Evolutionary conservation across 2,888 invertebrate species (phyloP), one percentile per base, ranked within the genome.

Genomic region (Thera britannica): DNA sequence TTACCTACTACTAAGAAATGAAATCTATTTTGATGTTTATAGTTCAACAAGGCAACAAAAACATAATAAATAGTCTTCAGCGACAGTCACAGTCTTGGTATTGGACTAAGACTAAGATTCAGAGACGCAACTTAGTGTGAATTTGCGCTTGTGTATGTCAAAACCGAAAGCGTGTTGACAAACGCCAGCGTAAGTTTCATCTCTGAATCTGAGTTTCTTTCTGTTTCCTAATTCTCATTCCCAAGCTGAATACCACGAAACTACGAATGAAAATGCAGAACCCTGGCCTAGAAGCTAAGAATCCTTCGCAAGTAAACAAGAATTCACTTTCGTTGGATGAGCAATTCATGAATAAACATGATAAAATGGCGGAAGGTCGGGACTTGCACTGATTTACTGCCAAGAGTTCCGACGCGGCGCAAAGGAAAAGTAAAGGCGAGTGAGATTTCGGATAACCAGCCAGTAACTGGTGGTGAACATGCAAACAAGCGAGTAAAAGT

Each of bases 261-360:
- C 55, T n/a, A 23, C 58, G 56, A 67, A 63, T 60, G 59, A 38
- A 60, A 60, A 46, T 36, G 46, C 44, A 59, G 65, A 72, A 59
- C 67, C 68, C 61, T 64, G 63, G 61, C 72, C 68, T 60, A 72
- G 72, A 73, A 71, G 65, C 70, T 68, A 74, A 70, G 63, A 71
- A 61, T 70, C 65, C 75, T 77, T 69, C 70, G 73, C 70, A 71
- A 79, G 85, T 86, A 89, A 90, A 90, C 89, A 90, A 88, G 90
- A 89, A 88, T 88, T 90, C 90, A 85, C 90, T 92, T 89, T 90
- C 91, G 81, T 82, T 86, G 85, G 89, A 88, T 86, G 89, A 87
- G 88, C 90, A 88, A 89, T 90, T 88, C 92, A 92, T 93, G 93
- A 93, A 93, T 93, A 93, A 92, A 92, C 92, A 92, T 91, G 87